phyloP scores from a whole-genome alignment of 2,888 invertebrate species.

The Oligia latruncula region DNA sequence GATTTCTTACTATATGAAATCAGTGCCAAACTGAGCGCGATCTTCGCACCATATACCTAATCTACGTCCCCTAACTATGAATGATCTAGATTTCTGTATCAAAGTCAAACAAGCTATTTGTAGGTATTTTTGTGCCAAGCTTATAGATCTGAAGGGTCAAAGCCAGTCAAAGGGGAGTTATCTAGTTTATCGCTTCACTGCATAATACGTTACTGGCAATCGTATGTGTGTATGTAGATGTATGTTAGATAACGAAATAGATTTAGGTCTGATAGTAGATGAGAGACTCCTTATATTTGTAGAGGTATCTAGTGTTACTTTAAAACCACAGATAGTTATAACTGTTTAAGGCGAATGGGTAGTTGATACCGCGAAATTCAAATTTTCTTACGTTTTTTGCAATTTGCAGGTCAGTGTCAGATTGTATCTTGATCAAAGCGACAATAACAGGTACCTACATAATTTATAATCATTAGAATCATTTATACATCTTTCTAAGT shows the following conservation, averaged over 20 bases:
- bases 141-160: slow-evolving; percentile 3
- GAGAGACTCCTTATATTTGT: background rate
- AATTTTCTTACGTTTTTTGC: no score
- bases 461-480: no score
- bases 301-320: background rate
- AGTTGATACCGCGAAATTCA: no score
- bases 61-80: background rate
- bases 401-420: no score
- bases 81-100: background rate
- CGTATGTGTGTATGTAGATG: background rate
- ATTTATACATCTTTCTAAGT: no score
- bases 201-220: background rate
- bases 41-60: background rate
- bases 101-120: background rate
- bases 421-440: no score
- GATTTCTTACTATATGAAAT: background rate
- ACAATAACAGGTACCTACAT: no score
- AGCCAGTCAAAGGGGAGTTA: slow-evolving; percentile 1
- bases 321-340: background rate
- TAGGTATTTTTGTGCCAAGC: background rate
- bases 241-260: background rate
- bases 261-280: background rate
- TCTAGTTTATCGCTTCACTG: slow-evolving; percentile 5
- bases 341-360: no score
- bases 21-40: background rate